A percentile compares a stretch with the other conserved stretches of the same genome.
Evolutionary conservation across 2,888 invertebrate species (phyloP).

Genomic region (Polydrusus pterygomalis): DNA sequence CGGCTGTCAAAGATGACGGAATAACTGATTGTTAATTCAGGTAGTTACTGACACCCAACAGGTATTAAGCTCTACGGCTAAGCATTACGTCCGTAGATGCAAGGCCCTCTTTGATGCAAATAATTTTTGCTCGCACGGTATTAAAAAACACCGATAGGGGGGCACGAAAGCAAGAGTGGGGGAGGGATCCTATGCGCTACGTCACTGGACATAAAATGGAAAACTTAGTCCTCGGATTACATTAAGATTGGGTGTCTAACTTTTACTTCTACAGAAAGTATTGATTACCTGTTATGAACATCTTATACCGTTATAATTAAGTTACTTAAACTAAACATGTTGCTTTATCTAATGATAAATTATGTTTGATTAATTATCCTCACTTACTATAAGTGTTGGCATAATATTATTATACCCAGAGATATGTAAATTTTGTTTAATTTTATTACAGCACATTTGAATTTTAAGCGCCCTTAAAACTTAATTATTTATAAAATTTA

Average conservation of each 20-base stretch:
- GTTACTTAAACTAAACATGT: constrained; percentile 3
- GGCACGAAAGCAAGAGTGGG: too few species aligned
- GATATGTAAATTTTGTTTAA: neutral
- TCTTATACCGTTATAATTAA: neutral
- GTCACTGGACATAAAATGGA: too few species aligned
- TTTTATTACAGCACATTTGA: neutral
- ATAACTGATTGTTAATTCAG: too few species aligned
- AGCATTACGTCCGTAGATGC: too few species aligned
- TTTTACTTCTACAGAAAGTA: neutral
- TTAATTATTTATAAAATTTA: too few species aligned
- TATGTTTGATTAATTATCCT: constrained; percentile 17
- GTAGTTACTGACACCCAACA: too few species aligned
- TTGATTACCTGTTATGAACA: constrained; percentile 21
- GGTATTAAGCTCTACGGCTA: too few species aligned
- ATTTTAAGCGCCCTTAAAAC: neutral
- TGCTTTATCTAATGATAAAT: constrained; percentile 16
- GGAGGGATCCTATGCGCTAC: too few species aligned
- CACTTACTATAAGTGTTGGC: neutral
- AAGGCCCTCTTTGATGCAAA: too few species aligned
- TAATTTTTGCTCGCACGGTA: too few species aligned
- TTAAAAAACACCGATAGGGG: too few species aligned
- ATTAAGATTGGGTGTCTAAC: neutral
- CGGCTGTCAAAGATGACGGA: too few species aligned
- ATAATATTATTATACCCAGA: neutral
- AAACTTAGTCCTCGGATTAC: neutral